phyloP scores from a whole-genome alignment of 1,140 invertebrate species.

The Popillia japonica region DNA sequence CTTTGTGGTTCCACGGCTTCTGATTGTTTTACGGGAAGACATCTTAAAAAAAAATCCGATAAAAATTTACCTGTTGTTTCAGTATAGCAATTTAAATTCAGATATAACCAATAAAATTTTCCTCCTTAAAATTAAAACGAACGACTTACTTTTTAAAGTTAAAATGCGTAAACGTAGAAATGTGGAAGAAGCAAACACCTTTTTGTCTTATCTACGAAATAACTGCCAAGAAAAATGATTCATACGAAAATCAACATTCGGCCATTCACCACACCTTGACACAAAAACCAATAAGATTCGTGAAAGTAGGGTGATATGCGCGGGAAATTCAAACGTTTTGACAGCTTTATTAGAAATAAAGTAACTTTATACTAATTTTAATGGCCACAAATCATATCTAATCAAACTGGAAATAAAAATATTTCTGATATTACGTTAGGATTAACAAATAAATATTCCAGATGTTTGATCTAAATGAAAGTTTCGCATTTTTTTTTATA shows the following conservation, averaged over 20 bases:
- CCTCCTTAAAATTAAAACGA: not conserved
- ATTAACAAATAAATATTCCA: no score
- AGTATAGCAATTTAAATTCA: not conserved
- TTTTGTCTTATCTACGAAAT: slow-evolving; percentile 19
- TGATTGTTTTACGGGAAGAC: slow-evolving; percentile 92
- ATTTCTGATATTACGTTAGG: no score
- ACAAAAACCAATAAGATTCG: not conserved
- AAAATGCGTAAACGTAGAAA: not conserved
- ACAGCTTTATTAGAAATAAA: not conserved
- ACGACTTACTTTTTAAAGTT: not conserved
- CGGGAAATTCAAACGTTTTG: not conserved
- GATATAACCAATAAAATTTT: not conserved
- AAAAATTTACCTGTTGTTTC: no score
- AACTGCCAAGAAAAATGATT: slow-evolving; percentile 24
- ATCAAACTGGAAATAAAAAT: no score
- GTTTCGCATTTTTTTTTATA: not conserved
- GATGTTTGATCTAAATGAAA: not conserved
- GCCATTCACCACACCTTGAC: not conserved
- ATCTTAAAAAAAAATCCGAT: slow-evolving; percentile 64
- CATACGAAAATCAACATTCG: slow-evolving; percentile 16
- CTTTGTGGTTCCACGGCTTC: slow-evolving; percentile 88
- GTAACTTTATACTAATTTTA: no score
- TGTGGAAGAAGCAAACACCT: not conserved
- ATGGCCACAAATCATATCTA: not conserved
- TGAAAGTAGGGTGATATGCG: not conserved